These are phyloP conservation scores for Napeogenes sylphis DNA, from an alignment of 2,888 invertebrate genomes.

Conservation along the genomic window DNA sequence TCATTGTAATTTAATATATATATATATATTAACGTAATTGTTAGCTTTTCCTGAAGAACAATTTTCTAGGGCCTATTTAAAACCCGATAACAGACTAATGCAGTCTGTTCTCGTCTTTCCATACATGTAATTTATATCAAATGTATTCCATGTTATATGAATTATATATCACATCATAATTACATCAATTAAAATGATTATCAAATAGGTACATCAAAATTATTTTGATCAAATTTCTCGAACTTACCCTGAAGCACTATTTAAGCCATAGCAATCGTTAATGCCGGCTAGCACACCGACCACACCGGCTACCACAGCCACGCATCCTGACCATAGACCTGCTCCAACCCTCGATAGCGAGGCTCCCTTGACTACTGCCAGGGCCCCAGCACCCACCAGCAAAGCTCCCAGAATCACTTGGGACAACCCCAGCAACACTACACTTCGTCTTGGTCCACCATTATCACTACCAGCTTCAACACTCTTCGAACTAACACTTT, in stretches of 20 bases:
- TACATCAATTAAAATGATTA: too few species aligned
- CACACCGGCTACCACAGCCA: slow-evolving; percentile 79
- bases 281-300: slow-evolving; percentile 80
- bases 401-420: slow-evolving; percentile 81
- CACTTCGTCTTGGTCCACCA: slow-evolving; percentile 47
- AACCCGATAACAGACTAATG: too few species aligned
- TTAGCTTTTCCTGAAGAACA: too few species aligned
- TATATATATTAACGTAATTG: too few species aligned
- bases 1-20: too few species aligned
- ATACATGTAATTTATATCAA: too few species aligned
- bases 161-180: too few species aligned
- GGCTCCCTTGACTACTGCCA: slow-evolving; percentile 80
- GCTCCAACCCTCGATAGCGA: slow-evolving; percentile 78
- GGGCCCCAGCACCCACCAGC: slow-evolving; percentile 80
- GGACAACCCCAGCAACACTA: slow-evolving; percentile 76
- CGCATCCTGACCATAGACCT: slow-evolving; percentile 82
- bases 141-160: too few species aligned
- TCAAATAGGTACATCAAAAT: too few species aligned
- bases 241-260: slow-evolving; percentile 50
- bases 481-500: slow-evolving; percentile 65
- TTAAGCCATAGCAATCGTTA: slow-evolving; percentile 74
- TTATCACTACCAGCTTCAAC: slow-evolving; percentile 60
- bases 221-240: too few species aligned
- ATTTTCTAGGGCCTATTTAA: too few species aligned
- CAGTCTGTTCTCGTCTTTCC: too few species aligned